These are phyloP conservation scores for Carassius gibelio DNA, from an alignment of 2,113 vertebrate species.

Conservation along the genomic window DNA sequence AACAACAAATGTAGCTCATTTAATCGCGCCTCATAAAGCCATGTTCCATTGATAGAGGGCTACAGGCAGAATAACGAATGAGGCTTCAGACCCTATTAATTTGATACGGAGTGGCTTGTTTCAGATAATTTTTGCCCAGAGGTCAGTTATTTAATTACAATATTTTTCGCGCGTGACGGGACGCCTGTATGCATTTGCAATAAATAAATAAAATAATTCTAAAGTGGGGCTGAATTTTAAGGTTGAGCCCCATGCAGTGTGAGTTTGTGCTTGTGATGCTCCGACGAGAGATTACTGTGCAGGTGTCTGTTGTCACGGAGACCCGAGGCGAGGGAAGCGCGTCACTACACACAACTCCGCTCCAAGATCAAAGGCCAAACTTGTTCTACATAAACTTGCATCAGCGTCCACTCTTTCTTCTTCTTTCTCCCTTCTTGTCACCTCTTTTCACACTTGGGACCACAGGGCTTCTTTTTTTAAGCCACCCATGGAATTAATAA, in stretches of 20 bases:
- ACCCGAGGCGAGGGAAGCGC: constrained; percentile 24
- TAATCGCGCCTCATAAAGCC: constrained; percentile 41
- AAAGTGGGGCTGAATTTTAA: background rate
- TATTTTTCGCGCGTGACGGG: constrained; percentile 4
- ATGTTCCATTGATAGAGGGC: constrained; percentile 30
- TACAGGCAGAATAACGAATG: constrained; percentile 46
- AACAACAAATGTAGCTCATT: constrained; percentile 49
- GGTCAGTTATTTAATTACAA: constrained; percentile 49
- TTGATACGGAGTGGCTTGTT: constrained; percentile 44
- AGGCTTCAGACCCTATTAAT: constrained; percentile 43
- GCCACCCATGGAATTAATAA: background rate
- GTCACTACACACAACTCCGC: constrained; percentile 34
- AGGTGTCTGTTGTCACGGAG: constrained; percentile 36
- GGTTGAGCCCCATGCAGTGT: background rate
- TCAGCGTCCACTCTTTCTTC: constrained; percentile 13
- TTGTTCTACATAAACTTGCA: constrained; percentile 26
- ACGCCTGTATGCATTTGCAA: constrained; percentile 18
- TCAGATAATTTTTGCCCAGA: constrained; percentile 43
- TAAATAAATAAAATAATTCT: background rate
- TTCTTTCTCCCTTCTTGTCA: background rate
- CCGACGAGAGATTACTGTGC: background rate
- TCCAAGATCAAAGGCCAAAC: constrained; percentile 15
- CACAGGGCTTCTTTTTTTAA: background rate
- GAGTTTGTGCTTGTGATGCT: background rate
- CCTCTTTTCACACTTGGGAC: background rate